Evolutionary conservation across 1,140 invertebrate species (phyloP).

Genomic region (Steinernema khuongi): DNA sequence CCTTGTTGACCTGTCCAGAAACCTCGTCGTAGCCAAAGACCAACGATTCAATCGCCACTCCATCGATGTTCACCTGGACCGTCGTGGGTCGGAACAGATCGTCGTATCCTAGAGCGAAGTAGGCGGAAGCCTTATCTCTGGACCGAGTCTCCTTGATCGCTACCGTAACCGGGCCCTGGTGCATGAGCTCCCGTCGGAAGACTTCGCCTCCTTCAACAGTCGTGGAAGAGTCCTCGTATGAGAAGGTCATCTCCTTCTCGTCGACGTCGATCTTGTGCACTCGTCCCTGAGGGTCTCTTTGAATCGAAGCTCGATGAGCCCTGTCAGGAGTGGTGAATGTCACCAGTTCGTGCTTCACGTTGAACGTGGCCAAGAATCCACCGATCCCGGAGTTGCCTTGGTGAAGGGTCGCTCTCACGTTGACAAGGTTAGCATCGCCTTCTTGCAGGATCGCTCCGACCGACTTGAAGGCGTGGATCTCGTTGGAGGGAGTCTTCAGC

Average conservation of each 20-base stretch:
- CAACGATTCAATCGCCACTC: conserved; percentile 8
- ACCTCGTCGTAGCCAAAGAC: conserved; percentile 3
- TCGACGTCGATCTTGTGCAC: not conserved
- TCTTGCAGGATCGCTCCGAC: not conserved
- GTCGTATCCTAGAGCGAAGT: conserved; percentile 20
- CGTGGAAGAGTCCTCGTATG: not conserved
- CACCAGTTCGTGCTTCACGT: not conserved
- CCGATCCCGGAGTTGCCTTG: not conserved
- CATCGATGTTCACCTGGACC: conserved; percentile 17
- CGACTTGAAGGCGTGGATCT: not conserved
- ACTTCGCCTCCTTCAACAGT: not conserved
- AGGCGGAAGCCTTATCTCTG: conserved; percentile 7
- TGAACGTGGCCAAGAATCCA: not conserved
- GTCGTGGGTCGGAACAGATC: conserved; percentile 14
- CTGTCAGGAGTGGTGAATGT: conserved; percentile 8
- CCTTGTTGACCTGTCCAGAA: not conserved
- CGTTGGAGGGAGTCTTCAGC: not conserved
- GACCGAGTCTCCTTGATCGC: conserved; percentile 7
- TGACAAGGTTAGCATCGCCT: not conserved
- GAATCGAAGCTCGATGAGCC: not conserved
- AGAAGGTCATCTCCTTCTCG: not conserved
- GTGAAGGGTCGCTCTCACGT: not conserved
- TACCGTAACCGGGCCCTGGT: conserved; percentile 20
- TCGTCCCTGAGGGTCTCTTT: not conserved
- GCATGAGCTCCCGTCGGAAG: conserved; percentile 3